Evolutionary conservation across 2,888 invertebrate genomes (phyloP), one percentile per base, ranked within the genome.

Genomic region (Troides helena): DNA sequence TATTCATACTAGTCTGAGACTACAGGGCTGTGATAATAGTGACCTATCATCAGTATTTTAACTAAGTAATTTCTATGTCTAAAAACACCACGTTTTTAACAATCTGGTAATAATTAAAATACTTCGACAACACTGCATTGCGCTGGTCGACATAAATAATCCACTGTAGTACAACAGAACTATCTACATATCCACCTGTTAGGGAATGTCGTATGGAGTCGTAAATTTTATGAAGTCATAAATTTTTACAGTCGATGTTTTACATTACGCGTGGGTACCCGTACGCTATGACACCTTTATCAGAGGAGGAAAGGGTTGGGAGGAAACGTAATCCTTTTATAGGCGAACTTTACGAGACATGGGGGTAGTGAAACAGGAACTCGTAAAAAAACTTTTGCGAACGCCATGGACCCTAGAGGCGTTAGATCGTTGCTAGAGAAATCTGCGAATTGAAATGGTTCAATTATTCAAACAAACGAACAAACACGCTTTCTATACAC

Each of bases 191-290:
- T 50, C 50, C 50, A 73, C 63, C 65, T 56, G 57, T 57, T 64
- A 63, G 53, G 65, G 62, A 64, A 70, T 43, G 63, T 72, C 68
- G 59, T 56, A 23, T 30, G 60, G 62, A 67, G 69, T 68, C 73
- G 72, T 77, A 74, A 77, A 74, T 69, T 75, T 76, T 74, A 77
- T 67, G 71, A 64, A 65, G 69, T 66, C 70, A 65, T 74, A 74
- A 76, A 75, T 74, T 72, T 75, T 76, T 72, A 76, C 68, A 71
- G 67, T 68, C 71, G 57, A 62, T 71, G 72, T 70, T 74, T 72
- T 62, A 67, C 68, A 65, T 72, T 62, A 59, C 70, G 59, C 63
- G 67, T 64, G 58, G 63, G 66, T 62, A 58, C 62, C 23, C 36
- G 60, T 39, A 64, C 17, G 53, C 39, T 6, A 67, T 53, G 58